Conservation (phyloP, 2,888 invertebrate species). For the Nebria salina region DNA sequence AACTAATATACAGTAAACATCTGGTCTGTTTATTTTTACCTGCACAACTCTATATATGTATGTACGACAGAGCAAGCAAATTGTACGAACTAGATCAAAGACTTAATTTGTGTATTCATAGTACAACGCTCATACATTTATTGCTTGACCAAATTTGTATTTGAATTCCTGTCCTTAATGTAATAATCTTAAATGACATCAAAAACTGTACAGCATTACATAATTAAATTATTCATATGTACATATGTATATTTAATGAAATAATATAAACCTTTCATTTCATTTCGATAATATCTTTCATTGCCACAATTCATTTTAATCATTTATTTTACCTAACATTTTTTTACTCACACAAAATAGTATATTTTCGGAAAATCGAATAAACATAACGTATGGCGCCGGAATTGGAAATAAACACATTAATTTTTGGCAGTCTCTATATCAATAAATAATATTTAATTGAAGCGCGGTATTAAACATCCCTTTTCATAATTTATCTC, state of each 20-base stretch:
- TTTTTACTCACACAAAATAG: neutral
- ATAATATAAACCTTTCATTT: too few relatives aligned
- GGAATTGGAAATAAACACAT: neutral
- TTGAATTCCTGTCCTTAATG: neutral
- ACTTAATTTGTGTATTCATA: neutral
- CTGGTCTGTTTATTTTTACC: too few relatives aligned
- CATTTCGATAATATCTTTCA: too few relatives aligned
- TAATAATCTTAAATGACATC: neutral
- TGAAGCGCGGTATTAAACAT: neutral
- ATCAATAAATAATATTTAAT: neutral
- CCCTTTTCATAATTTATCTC: neutral
- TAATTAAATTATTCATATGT: neutral
- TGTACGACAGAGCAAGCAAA: neutral
- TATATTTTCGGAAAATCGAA: neutral
- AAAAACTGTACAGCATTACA: neutral
- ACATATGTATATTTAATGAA: neutral
- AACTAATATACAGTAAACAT: neutral
- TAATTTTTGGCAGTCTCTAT: neutral
- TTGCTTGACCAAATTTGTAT: neutral
- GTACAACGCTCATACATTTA: neutral
- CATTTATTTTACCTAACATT: too few relatives aligned
- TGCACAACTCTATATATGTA: too few relatives aligned
- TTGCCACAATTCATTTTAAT: too few relatives aligned
- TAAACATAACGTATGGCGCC: neutral
- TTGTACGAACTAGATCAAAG: neutral